Evolutionary conservation across 2,797 vertebrate species (phyloP).

Genomic region (Spheniscus humboldti): DNA sequence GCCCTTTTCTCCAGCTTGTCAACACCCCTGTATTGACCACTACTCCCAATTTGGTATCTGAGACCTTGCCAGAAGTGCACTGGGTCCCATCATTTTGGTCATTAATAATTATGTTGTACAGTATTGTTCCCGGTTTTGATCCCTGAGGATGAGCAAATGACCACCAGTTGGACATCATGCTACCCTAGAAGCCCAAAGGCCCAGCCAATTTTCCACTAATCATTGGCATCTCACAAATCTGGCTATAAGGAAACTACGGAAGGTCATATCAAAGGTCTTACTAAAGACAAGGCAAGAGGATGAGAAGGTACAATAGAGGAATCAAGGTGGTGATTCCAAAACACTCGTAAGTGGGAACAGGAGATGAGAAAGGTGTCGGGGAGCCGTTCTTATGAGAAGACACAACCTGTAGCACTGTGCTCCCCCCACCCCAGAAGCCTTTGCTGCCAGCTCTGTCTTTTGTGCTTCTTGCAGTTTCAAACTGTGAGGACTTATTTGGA

Average conservation of each 20-base stretch:
- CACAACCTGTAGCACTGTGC: not conserved
- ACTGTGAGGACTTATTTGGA: not conserved
- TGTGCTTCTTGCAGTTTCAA: not conserved
- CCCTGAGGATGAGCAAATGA: not conserved
- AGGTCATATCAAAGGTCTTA: not conserved
- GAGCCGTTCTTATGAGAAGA: not conserved
- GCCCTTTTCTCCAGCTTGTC: not conserved
- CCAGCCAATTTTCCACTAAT: not conserved
- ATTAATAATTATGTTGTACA: not conserved
- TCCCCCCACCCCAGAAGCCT: not conserved
- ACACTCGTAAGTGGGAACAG: rapidly evolving
- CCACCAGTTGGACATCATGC: not conserved
- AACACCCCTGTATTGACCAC: not conserved
- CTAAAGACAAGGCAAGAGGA: not conserved
- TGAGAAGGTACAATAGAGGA: not conserved
- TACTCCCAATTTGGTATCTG: too few relatives aligned
- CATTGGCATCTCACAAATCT: not conserved
- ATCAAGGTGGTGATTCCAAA: not conserved
- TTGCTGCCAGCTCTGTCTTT: not conserved
- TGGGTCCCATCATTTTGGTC: not conserved
- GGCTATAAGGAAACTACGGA: not conserved
- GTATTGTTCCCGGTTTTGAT: not conserved
- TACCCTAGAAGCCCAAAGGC: not conserved
- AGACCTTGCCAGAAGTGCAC: not conserved
- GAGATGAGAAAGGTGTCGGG: not conserved